Evolutionary conservation across 2,888 invertebrate species (phyloP), one percentile per base, ranked within the genome.

Genomic region (Cistogaster globosa): DNA sequence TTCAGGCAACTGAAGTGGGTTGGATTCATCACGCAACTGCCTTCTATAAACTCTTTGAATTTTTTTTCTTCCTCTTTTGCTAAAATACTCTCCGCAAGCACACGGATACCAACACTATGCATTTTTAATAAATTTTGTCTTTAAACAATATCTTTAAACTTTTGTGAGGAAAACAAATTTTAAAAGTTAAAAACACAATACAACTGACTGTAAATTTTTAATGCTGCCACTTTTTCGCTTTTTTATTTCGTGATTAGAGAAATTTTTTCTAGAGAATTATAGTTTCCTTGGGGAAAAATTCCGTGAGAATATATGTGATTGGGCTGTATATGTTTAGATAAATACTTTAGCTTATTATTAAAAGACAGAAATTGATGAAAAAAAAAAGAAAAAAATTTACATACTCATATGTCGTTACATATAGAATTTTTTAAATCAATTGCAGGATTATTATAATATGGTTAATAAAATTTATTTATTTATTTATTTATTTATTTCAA

Each of bases 221-320:
- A 51, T 68, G 12, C 36, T 67, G 22, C 48, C 67, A 18, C 53
- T 53, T 18, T 8, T 53, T 68, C 16, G 38, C 22, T 36, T 20
- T 68, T 26, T 67, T 51, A 6, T n/a, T 55, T 69, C 32, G 53
- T 68, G 48, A 68, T 68, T 68, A 36, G 67, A 51, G 67, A n/a
- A 68, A 36, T 16, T 36, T 53, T 53, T 68, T 68, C 65, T 53
- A 55, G 67, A 68, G 67, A 68, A 68, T 53, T 53, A 8, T 16
- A 32, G 12, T 48, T 51, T 51, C 26, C 48, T 20, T 65, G 20
- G 18, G 53, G 20, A 20, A 69, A 36, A 53, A 69, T 67, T 67
- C 32, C 67, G 18, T 12, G 51, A 2, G 53, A 53, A 51, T 67
- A 51, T 67, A 51, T 22, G 42, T 51, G 32, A 67, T 67, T 67